Conservation (phyloP, 92 coral and sea anemone genomes). For the Actinostola sp. region DNA sequence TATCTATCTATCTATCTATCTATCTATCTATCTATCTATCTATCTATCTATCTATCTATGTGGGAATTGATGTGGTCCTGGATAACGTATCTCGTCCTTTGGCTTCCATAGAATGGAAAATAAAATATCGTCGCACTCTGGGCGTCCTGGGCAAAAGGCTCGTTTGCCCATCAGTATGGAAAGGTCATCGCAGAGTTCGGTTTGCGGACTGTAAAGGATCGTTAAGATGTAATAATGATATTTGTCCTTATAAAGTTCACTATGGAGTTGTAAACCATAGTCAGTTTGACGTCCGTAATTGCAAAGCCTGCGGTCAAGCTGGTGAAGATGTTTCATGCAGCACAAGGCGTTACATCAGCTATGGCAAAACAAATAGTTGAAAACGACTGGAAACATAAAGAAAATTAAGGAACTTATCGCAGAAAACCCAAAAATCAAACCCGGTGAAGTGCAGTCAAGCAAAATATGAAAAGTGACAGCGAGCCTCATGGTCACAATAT, state of each 20-base stretch:
- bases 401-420: conserved; percentile 29
- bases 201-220: conserved; percentile 60
- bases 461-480: conserved; percentile 24
- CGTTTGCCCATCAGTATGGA: conserved; percentile 61
- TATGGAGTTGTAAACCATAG: conserved; percentile 43
- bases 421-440: conserved; percentile 61
- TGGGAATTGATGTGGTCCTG: too few species aligned
- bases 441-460: conserved; percentile 48
- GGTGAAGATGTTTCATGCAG: conserved; percentile 29
- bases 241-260: conserved; percentile 37
- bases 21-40: too few species aligned
- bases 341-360: conserved; percentile 49
- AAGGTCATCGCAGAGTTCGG: conserved; percentile 35
- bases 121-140: too few species aligned
- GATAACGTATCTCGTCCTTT: too few species aligned
- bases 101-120: too few species aligned
- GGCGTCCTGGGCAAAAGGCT: too few species aligned
- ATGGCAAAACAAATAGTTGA: conserved; percentile 4
- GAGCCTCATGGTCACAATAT: conserved; percentile 54
- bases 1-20: too few species aligned
- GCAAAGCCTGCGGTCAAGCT: conserved; percentile 42
- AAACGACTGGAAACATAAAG: conserved; percentile 21
- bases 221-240: conserved; percentile 17
- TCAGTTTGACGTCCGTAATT: conserved; percentile 32
- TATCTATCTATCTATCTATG: too few species aligned